phyloP scores from a whole-genome alignment of 2,797 vertebrate genomes.

The Iguana delicatissima region DNA sequence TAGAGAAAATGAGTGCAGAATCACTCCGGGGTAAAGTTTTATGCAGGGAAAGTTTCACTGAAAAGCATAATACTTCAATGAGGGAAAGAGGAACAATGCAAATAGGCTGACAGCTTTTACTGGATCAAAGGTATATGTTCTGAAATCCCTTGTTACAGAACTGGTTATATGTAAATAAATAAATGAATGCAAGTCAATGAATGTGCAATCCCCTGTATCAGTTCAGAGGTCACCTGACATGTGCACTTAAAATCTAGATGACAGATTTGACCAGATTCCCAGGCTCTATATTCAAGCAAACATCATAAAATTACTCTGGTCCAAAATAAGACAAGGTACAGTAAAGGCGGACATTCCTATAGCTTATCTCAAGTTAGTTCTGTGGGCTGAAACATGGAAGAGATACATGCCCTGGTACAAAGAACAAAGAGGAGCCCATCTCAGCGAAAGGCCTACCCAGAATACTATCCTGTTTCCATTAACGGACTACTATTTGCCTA shows the following conservation, averaged over 20 bases:
- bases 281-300: not conserved
- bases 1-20: too few relatives aligned
- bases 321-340: not conserved
- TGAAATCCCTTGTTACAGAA: too few relatives aligned
- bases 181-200: not conserved
- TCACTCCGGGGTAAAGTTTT: not conserved
- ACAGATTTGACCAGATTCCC: not conserved
- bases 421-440: not conserved
- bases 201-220: not conserved
- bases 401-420: too few relatives aligned
- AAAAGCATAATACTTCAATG: not conserved
- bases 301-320: not conserved
- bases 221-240: not conserved
- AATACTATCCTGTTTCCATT: not conserved
- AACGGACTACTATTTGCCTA: not conserved
- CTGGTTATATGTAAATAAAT: too few relatives aligned
- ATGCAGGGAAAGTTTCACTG: not conserved
- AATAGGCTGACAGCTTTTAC: not conserved
- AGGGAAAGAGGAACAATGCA: not conserved
- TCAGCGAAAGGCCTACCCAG: not conserved
- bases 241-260: not conserved
- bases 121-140: not conserved
- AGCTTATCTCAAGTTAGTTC: not conserved
- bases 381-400: not conserved
- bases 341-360: too few relatives aligned